These are phyloP conservation scores for Ceratosolen fusciceps DNA, from an alignment of 1,140 invertebrate genomes.

Conservation along the genomic window DNA sequence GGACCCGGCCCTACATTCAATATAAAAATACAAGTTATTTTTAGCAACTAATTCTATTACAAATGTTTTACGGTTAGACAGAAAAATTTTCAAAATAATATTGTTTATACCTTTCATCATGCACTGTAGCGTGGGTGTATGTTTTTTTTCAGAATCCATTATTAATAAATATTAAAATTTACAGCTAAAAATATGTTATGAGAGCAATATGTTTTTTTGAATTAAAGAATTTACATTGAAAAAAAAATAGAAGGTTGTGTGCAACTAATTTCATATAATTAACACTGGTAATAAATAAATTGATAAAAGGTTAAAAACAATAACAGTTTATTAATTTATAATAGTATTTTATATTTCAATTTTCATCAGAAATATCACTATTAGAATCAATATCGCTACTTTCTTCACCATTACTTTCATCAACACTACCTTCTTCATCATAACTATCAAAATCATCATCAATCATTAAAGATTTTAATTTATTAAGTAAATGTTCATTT, in stretches of 20 bases:
- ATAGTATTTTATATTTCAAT: conserved; percentile 44
- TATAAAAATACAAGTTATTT: conserved; percentile 32
- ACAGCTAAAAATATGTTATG: conserved; percentile 21
- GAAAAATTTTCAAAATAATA: conserved; percentile 11
- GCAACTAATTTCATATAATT: conserved; percentile 47
- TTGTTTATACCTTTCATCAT: conserved; percentile 49
- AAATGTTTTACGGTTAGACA: too few relatives aligned
- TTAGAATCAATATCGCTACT: conserved; percentile 47
- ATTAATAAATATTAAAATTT: neutral
- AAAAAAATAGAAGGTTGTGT: conserved; percentile 39
- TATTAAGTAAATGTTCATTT: conserved; percentile 62
- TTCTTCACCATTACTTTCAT: conserved; percentile 53
- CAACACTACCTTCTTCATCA: conserved; percentile 29
- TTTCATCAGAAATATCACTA: conserved; percentile 50
- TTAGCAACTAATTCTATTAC: too few relatives aligned
- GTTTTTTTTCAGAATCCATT: conserved; percentile 47
- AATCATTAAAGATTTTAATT: conserved; percentile 65
- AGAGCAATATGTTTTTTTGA: neutral
- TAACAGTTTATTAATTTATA: conserved; percentile 1
- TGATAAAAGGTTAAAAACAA: neutral
- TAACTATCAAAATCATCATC: conserved; percentile 34
- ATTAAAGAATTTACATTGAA: neutral
- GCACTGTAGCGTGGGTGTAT: conserved; percentile 52
- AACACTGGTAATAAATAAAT: neutral
- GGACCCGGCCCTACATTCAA: conserved; percentile 69